Base-by-base conservation (phyloP, 1,140 invertebrate species). In the Drosophila tristis region DNA sequence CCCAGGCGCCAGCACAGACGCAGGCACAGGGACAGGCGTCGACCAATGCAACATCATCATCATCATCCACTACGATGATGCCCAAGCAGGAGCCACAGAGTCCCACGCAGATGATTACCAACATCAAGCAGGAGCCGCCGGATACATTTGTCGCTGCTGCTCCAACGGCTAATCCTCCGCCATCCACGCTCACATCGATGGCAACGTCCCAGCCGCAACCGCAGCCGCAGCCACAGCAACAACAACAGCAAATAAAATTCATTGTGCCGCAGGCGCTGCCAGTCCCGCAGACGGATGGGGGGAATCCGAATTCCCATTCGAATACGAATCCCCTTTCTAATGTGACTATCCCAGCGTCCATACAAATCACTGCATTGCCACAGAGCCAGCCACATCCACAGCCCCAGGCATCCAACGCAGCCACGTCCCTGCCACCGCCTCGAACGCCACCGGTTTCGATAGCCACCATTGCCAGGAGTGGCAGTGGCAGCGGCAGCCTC, bases 51-150 rank as follows among this genome's bases (percentile, higher is more conserved):
- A 39, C 35, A 39, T 29, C 26, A 29, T 29, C 26, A 29, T 29
- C 26, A 29, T 29, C 26, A 29, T 39, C 35, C 4, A 39, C 13
- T 13, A 39, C 35, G 29, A 72, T 85, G 48, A 47, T 90, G 62
- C 90, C 90, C 53, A 91, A 91, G 44, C 84, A 91, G 72, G 90
- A 91, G 47, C 87, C 90, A 9, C 90, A 90, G 55, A 90, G 86
- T 72, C 90, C 90, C 31, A 86, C 78, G 45, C 90, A 91, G 15
- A 63, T 91, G 25, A 84, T 91, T 1, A 90, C 91, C 2, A 91
- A 77, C 15, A 92, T 92, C 26, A 92, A 92, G 35, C 90, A 91
- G 53, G 91, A 92, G 54, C 91, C 90, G 16, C 90, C 90, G 58
- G 90, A 92, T 48, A 74, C 53, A 2, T 79, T 84, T 51, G 74